phyloP scores from a whole-genome alignment of 1,140 invertebrate genomes.

The Agraylea sexmaculata region DNA sequence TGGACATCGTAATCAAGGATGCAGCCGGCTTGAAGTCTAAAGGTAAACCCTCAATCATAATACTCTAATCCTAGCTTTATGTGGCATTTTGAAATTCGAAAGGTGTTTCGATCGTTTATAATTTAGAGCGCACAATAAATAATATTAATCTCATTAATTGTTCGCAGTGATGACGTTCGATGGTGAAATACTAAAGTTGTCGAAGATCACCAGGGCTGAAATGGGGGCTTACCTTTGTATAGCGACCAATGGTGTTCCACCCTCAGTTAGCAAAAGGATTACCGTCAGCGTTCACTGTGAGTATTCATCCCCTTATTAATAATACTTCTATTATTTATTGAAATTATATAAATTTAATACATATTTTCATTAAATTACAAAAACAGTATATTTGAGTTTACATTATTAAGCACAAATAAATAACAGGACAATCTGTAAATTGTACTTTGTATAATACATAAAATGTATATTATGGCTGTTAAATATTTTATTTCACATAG shows the following conservation, averaged over 20 bases:
- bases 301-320: slow-evolving; percentile 33
- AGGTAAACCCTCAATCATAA: slow-evolving; percentile 40
- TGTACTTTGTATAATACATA: too few species aligned
- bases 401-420: slow-evolving; percentile 2
- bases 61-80: neutral
- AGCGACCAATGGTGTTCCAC: slow-evolving; percentile 69
- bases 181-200: slow-evolving; percentile 62
- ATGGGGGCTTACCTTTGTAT: slow-evolving; percentile 85
- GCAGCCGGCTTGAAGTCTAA: slow-evolving; percentile 46
- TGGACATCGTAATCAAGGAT: slow-evolving; percentile 64
- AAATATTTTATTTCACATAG: too few species aligned
- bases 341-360: slow-evolving; percentile 4
- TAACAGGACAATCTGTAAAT: too few species aligned
- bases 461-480: too few species aligned
- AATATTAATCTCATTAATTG: slow-evolving; percentile 9
- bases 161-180: slow-evolving; percentile 47
- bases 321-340: slow-evolving; percentile 11
- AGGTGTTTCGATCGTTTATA: too few species aligned
- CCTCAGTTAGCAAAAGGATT: slow-evolving; percentile 72
- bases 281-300: slow-evolving; percentile 75
- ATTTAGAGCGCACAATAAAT: too few species aligned
- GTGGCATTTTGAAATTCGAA: too few species aligned
- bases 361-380: slow-evolving; percentile 4
- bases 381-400: neutral
- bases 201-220: slow-evolving; percentile 70